These are phyloP conservation scores for Cheilosia vulpina DNA, from an alignment of 2,888 invertebrate species.

Conservation along the genomic window DNA sequence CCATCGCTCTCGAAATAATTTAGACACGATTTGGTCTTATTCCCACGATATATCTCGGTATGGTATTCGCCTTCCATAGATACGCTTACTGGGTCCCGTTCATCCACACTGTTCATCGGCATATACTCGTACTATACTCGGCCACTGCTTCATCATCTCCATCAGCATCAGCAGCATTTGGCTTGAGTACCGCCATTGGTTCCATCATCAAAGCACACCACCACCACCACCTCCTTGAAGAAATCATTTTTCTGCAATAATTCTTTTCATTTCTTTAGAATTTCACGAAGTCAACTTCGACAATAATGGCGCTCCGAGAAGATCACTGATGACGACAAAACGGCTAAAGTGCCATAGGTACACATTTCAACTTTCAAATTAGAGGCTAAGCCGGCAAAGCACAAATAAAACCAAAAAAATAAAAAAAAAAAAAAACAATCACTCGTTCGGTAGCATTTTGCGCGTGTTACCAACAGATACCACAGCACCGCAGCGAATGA, in stretches of 20 bases:
- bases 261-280: constrained; percentile 74
- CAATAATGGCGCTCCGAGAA: constrained; percentile 51
- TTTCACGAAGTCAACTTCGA: constrained; percentile 65
- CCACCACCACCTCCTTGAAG: constrained; percentile 44
- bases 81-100: constrained; percentile 61
- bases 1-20: constrained; percentile 73
- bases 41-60: constrained; percentile 73
- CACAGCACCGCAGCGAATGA: constrained; percentile 6
- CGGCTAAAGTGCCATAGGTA: constrained; percentile 73
- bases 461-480: constrained; percentile 67
- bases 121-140: constrained; percentile 29
- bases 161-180: constrained; percentile 14
- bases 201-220: constrained; percentile 45
- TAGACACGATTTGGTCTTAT: constrained; percentile 75
- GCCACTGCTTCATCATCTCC: constrained; percentile 49
- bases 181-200: constrained; percentile 41
- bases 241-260: constrained; percentile 72
- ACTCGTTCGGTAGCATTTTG: constrained; percentile 71
- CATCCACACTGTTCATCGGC: constrained; percentile 49
- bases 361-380: constrained; percentile 75
- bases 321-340: constrained; percentile 72
- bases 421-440: constrained; percentile 48
- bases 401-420: constrained; percentile 2
- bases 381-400: constrained; percentile 57
- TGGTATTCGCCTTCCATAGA: constrained; percentile 52